phyloP scores from a whole-genome alignment of 2,888 invertebrate genomes.

The Craniophora ligustri region DNA sequence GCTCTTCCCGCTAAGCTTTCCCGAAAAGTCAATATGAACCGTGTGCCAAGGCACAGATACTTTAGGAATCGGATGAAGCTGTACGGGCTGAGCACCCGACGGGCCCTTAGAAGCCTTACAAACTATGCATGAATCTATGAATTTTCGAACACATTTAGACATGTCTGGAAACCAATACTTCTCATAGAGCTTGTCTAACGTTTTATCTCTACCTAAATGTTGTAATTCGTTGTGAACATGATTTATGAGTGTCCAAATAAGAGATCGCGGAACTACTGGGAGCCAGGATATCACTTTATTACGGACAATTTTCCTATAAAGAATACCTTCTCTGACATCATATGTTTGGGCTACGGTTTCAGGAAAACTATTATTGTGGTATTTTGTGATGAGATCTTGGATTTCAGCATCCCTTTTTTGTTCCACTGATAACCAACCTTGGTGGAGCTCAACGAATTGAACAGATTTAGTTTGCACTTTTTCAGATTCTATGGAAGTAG shows the following conservation, averaged over 20 bases:
- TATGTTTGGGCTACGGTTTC: constrained; percentile 35
- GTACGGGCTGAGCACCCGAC: constrained; percentile 1
- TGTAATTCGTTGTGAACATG: constrained; percentile 1
- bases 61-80: constrained; percentile 47
- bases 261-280: constrained; percentile 42
- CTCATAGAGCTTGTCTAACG: constrained; percentile 1
- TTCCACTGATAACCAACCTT: constrained; percentile 48
- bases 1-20: constrained; percentile 29
- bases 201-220: constrained; percentile 9
- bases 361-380: constrained; percentile 10
- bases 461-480: constrained; percentile 9
- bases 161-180: constrained; percentile 7
- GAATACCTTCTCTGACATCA: constrained; percentile 43
- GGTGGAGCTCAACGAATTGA: constrained; percentile 34
- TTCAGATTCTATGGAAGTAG: too few species aligned
- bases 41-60: constrained; percentile 50
- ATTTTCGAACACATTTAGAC: too few species aligned
- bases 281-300: constrained; percentile 43
- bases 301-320: constrained; percentile 46
- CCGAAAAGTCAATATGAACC: constrained; percentile 52
- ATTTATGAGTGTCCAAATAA: constrained; percentile 42
- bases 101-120: constrained; percentile 7
- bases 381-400: constrained; percentile 26
- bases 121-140: not conserved
- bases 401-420: constrained; percentile 52